These are phyloP conservation scores for Conus ventricosus DNA, from an alignment of 1,140 invertebrate species.

Conservation along the genomic window DNA sequence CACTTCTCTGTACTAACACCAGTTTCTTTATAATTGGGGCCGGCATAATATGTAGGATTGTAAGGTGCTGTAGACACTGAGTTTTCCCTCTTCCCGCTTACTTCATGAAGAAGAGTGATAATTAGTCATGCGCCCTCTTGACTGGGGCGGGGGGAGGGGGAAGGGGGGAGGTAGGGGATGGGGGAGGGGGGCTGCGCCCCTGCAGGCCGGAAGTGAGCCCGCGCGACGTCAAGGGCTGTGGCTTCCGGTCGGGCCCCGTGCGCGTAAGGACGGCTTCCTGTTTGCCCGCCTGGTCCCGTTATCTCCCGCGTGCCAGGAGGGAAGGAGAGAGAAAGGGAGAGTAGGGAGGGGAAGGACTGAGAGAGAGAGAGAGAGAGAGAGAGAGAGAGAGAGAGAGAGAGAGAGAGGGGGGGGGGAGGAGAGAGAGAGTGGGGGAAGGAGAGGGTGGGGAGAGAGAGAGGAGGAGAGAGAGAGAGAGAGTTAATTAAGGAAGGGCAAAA, in stretches of 20 bases:
- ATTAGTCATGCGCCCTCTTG: not conserved
- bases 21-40: too few species aligned
- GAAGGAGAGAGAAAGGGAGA: not conserved
- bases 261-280: not conserved
- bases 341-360: not conserved
- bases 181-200: too few species aligned
- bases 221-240: not conserved
- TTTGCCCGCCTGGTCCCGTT: not conserved
- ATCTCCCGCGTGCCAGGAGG: not conserved
- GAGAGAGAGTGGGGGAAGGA: too few species aligned
- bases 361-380: not conserved
- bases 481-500: too few species aligned
- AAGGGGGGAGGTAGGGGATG: too few species aligned
- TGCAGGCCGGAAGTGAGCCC: not conserved
- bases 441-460: not conserved
- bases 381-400: conserved; percentile 10
- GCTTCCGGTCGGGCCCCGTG: not conserved
- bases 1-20: too few species aligned
- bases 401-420: not conserved
- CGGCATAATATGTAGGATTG: too few species aligned
- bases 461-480: too few species aligned
- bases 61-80: too few species aligned
- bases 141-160: too few species aligned
- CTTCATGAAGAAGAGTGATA: not conserved
- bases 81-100: not conserved